phyloP scores from a whole-genome alignment of 92 coral and sea anemone genomes.

The Siderastrea siderea region DNA sequence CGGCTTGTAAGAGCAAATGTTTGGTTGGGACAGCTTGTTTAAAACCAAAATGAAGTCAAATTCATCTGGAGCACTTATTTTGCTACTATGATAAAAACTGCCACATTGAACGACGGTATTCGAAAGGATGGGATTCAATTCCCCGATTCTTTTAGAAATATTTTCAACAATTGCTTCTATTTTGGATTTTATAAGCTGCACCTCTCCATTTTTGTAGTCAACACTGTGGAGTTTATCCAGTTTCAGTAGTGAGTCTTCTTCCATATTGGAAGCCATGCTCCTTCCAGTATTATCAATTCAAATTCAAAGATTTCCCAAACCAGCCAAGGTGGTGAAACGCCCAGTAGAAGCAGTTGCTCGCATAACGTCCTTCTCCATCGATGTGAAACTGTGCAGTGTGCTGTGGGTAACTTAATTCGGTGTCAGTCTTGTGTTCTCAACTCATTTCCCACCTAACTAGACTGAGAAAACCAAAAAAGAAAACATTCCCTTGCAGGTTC shows the following conservation, averaged over 20 bases:
- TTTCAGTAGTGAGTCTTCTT: slow-evolving; percentile 37
- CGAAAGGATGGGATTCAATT: slow-evolving; percentile 45
- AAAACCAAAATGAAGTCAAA: slow-evolving; percentile 49
- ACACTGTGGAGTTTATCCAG: slow-evolving; percentile 46
- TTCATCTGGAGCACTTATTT: slow-evolving; percentile 54
- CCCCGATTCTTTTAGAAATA: slow-evolving; percentile 29
- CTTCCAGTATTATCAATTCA: no score
- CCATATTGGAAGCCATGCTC: slow-evolving; percentile 42
- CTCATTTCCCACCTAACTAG: no score
- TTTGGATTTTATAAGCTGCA: slow-evolving; percentile 34
- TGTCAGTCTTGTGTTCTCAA: no score
- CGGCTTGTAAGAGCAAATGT: slow-evolving; percentile 28
- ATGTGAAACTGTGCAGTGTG: no score
- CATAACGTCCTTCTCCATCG: no score
- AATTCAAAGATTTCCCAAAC: no score
- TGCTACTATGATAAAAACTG: slow-evolving; percentile 60
- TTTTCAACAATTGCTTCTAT: slow-evolving; percentile 39
- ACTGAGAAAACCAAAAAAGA: no score
- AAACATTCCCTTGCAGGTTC: no score
- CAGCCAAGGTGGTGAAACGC: no score
- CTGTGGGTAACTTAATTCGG: no score
- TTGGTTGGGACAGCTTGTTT: slow-evolving; percentile 28
- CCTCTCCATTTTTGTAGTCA: slow-evolving; percentile 34
- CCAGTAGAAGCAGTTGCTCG: no score
- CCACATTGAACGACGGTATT: slow-evolving; percentile 57